phyloP scores from a whole-genome alignment of 2,888 invertebrate species.

The Rapana venosa region DNA sequence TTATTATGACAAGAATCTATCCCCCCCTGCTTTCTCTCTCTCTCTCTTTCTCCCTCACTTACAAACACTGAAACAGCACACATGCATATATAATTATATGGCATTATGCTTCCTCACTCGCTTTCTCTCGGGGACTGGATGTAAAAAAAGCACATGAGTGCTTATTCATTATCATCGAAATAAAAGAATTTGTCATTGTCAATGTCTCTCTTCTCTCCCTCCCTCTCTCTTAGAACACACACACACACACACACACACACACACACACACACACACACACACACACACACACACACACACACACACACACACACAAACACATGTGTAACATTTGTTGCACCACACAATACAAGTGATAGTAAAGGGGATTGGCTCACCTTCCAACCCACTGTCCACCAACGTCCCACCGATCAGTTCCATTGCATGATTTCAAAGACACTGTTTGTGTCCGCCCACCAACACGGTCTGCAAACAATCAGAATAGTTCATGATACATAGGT shows the following conservation, averaged over 20 bases:
- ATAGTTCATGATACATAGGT: neutral
- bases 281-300: neutral
- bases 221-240: neutral
- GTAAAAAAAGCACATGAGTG: too few species aligned
- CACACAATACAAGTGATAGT: neutral
- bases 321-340: too few species aligned
- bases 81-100: too few species aligned
- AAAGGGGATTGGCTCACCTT: constrained; percentile 57
- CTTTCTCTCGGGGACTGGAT: too few species aligned
- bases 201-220: too few species aligned
- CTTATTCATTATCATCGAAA: too few species aligned
- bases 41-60: too few species aligned
- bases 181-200: too few species aligned
- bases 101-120: too few species aligned
- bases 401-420: constrained; percentile 72
- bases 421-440: constrained; percentile 65
- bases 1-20: too few species aligned
- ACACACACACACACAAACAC: neutral
- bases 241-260: neutral
- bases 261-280: neutral
- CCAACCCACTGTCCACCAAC: constrained; percentile 78
- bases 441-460: constrained; percentile 76
- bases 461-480: constrained; percentile 64
- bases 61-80: too few species aligned
- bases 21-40: too few species aligned